Evolutionary conservation across 1,140 invertebrate species (phyloP).

Genomic region (Samia ricini): DNA sequence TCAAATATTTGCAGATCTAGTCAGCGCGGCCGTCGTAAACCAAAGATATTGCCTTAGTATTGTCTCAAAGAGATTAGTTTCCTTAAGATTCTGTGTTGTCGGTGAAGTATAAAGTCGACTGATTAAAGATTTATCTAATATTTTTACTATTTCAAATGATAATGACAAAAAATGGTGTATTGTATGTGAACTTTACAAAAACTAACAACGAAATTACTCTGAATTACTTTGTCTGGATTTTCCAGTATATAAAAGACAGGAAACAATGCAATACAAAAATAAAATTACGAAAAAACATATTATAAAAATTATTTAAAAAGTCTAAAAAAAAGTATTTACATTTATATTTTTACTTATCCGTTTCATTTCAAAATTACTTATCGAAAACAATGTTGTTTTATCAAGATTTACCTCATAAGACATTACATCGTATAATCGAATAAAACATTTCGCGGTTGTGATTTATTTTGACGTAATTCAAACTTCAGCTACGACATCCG

Average conservation of each 20-base stretch:
- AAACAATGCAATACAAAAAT: too few relatives aligned
- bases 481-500: conserved; percentile 26
- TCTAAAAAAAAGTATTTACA: too few relatives aligned
- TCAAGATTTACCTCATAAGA: neutral
- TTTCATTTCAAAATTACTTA: too few relatives aligned
- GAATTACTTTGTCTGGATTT: too few relatives aligned
- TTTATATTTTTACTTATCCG: too few relatives aligned
- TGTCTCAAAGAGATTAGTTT: conserved; percentile 70
- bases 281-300: too few relatives aligned
- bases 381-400: too few relatives aligned
- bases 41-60: conserved; percentile 64
- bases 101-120: neutral
- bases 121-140: neutral
- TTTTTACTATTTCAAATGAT: neutral
- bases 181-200: too few relatives aligned
- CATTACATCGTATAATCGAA: neutral
- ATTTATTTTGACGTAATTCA: conserved; percentile 18
- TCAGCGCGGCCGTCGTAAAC: conserved; percentile 57
- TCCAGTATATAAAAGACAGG: too few relatives aligned
- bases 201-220: too few relatives aligned
- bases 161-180: neutral
- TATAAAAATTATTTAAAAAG: too few relatives aligned
- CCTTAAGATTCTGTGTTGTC: conserved; percentile 48
- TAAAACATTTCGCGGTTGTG: neutral
- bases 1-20: conserved; percentile 71